Evolutionary conservation across 2,113 vertebrate species (phyloP).

Genomic region (Myiagra hebetior): DNA sequence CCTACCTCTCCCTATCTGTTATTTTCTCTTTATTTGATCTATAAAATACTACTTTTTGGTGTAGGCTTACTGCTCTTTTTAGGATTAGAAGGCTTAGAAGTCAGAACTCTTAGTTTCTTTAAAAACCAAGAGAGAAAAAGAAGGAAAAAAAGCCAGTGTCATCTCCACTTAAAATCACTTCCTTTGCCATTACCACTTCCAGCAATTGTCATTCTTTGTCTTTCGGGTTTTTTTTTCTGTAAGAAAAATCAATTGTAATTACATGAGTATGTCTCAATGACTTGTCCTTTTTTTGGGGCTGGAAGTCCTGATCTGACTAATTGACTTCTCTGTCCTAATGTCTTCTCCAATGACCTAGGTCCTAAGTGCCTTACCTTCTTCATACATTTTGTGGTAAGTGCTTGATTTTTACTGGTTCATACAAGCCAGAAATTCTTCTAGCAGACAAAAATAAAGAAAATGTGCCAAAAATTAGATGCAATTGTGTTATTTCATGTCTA

Average conservation of each 20-base stretch:
- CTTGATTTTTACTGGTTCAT: not conserved
- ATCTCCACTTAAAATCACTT: not conserved
- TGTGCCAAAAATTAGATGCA: not conserved
- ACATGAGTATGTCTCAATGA: not conserved
- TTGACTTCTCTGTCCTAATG: not conserved
- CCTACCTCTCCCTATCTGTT: not conserved
- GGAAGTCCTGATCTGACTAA: not conserved
- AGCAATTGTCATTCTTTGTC: not conserved
- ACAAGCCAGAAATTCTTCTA: not conserved
- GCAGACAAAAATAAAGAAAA: not conserved
- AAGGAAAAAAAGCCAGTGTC: not conserved
- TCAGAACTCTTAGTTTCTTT: not conserved
- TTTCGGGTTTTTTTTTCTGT: not conserved
- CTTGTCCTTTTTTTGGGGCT: not conserved
- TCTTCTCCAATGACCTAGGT: not conserved
- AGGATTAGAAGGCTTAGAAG: not conserved
- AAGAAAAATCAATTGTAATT: conserved; percentile 37
- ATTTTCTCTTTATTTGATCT: not conserved
- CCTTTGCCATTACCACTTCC: not conserved
- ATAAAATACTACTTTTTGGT: not conserved
- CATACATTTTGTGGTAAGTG: not conserved
- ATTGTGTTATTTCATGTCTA: not conserved
- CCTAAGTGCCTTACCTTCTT: not conserved
- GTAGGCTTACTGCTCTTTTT: not conserved
- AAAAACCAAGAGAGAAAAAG: not conserved